phyloP scores from a whole-genome alignment of 2,113 vertebrate species.

The Corvus cornix region DNA sequence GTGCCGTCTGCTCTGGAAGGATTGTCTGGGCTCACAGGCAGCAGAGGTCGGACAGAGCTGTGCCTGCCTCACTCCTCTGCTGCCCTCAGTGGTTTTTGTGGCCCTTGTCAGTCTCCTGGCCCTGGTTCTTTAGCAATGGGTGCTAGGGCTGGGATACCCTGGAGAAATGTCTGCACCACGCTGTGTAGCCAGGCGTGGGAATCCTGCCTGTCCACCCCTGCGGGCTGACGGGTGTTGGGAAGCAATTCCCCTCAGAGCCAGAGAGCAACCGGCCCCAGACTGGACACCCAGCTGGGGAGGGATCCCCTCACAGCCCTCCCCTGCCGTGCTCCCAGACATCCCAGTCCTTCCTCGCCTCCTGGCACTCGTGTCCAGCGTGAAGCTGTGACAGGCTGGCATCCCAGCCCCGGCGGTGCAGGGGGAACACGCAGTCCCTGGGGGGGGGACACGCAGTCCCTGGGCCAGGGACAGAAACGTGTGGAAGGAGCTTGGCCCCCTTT shows the following conservation, averaged over 20 bases:
- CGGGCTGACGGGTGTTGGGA: accelerated
- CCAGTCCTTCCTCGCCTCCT: neutral
- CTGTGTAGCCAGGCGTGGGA: neutral
- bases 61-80: neutral
- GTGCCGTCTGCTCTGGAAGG: neutral
- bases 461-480: neutral
- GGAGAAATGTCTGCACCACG: neutral
- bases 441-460: accelerated
- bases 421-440: accelerated
- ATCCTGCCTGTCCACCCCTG: neutral
- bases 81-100: neutral
- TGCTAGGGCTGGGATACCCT: neutral
- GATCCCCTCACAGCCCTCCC: neutral
- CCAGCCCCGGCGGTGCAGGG: neutral
- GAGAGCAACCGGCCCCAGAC: neutral
- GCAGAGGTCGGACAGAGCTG: neutral
- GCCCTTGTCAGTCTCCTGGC: neutral
- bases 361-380: accelerated
- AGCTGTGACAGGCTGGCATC: neutral
- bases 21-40: neutral
- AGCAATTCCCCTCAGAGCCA: neutral
- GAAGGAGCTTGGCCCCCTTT: neutral
- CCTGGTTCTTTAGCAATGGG: neutral
- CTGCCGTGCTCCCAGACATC: neutral
- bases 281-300: neutral